phyloP scores from a whole-genome alignment of 2,113 vertebrate species.

The Hemibates koningsi region DNA sequence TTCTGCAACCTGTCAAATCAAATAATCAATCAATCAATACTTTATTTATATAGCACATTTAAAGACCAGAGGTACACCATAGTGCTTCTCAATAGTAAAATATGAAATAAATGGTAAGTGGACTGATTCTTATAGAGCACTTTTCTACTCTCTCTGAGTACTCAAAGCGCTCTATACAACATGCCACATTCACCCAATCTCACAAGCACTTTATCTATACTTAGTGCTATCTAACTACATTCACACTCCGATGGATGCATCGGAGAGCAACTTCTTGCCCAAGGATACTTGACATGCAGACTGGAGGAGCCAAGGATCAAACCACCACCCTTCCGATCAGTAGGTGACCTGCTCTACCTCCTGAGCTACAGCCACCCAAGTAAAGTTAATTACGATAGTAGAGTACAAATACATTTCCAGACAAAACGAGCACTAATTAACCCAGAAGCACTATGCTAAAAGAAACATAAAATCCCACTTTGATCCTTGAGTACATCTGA shows the following conservation, averaged over 20 bases:
- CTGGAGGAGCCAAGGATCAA: neutral
- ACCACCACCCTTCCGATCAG: fast-evolving
- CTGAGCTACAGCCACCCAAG: neutral
- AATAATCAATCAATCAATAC: neutral
- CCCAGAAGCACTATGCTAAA: neutral
- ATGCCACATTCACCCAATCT: neutral
- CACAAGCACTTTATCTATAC: neutral
- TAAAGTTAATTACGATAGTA: neutral
- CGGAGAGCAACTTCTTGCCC: neutral
- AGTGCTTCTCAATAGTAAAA: neutral
- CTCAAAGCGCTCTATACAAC: neutral
- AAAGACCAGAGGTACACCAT: neutral
- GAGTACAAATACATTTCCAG: neutral
- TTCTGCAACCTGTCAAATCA: neutral
- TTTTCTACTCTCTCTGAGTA: neutral
- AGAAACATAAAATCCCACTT: neutral
- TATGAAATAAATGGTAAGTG: neutral
- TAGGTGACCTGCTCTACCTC: neutral
- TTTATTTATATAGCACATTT: neutral
- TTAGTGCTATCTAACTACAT: neutral
- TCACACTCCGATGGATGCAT: fast-evolving
- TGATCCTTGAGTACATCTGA: neutral
- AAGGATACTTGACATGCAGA: neutral
- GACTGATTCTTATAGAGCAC: neutral
- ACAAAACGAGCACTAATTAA: neutral